Conservation (phyloP, 2,113 vertebrate genomes). For the Catharus fuscescens region DNA sequence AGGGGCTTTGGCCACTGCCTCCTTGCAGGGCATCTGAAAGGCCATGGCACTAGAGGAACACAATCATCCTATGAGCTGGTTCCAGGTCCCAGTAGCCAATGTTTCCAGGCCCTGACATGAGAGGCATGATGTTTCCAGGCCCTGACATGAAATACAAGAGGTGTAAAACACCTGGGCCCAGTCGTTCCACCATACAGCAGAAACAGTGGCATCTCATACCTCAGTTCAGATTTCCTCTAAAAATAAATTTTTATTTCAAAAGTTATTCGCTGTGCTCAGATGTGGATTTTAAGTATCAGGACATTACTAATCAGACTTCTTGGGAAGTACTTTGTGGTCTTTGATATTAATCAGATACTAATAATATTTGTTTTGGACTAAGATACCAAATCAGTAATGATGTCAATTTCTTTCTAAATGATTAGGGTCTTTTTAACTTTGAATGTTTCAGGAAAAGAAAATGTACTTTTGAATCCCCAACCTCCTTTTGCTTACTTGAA, state of each 20-base stretch:
- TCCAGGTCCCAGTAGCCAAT: accelerated
- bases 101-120: not conserved
- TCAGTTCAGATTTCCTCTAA: not conserved
- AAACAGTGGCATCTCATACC: not conserved
- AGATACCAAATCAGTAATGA: not conserved
- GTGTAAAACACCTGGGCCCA: not conserved
- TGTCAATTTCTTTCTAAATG: not conserved
- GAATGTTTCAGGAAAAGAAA: not conserved
- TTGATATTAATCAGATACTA: not conserved
- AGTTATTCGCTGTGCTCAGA: not conserved
- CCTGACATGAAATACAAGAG: not conserved
- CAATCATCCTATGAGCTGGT: not conserved
- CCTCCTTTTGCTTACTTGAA: not conserved
- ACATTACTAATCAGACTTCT: not conserved
- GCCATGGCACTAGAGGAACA: accelerated
- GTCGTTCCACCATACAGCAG: not conserved
- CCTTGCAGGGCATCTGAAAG: not conserved
- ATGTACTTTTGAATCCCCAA: not conserved
- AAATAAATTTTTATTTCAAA: not conserved
- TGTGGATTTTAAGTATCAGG: not conserved
- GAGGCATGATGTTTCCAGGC: not conserved
- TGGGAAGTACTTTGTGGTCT: not conserved
- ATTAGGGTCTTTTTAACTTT: not conserved
- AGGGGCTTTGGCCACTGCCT: not conserved
- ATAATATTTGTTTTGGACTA: not conserved